Base-by-base conservation (phyloP, 2,113 vertebrate species). In the Parus major region DNA sequence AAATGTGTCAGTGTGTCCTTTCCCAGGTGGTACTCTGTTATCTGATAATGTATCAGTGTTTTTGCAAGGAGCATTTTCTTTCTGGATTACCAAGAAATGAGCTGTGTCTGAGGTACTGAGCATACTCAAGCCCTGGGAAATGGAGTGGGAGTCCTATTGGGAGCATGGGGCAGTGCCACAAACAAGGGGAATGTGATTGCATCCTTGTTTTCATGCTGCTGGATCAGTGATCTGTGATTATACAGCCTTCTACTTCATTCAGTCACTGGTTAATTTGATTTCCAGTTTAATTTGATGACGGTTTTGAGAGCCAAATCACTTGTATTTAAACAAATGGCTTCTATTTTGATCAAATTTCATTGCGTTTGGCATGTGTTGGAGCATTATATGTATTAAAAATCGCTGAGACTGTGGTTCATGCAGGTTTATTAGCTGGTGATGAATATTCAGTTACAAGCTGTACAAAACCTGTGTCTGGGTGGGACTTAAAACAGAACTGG, bases 291-390 rank as follows among this genome's bases (percentile, higher is more conserved):
- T 96, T 89, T 94, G 84, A 82, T 95, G 92, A 92, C 80, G 46
- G 77, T 92, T 93, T 69, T 31, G 83, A 86, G 95, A 91, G 90
- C 86, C 90, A 92, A 90, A 96, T 92, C 21, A 14, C 71, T 96
- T 96, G 91, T 96, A 81, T 80, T 93, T 76, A 92, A 92, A 94
- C 94, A 96, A 96, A 91, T 83, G 49, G 46, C 86, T 86, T 87
- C 88, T 94, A 86, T 95, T 94, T 95, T 94, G 82, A 91, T 95
- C 69, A n/a, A 53, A 82, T 87, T 88, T 82, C 88, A 77, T 95
- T 92, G 92, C 75, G 70, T 53, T 91, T 93, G 91, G 82, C 85
- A 39, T 70, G 83, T 77, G 66, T 68, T 52, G 78, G 82, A 72
- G 56, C 55, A 91, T 82, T 85, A 55, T 39, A 44, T 55, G 33